These are phyloP conservation scores for Xestia ashworthii DNA, from an alignment of 2,888 invertebrate species.

Conservation along the genomic window DNA sequence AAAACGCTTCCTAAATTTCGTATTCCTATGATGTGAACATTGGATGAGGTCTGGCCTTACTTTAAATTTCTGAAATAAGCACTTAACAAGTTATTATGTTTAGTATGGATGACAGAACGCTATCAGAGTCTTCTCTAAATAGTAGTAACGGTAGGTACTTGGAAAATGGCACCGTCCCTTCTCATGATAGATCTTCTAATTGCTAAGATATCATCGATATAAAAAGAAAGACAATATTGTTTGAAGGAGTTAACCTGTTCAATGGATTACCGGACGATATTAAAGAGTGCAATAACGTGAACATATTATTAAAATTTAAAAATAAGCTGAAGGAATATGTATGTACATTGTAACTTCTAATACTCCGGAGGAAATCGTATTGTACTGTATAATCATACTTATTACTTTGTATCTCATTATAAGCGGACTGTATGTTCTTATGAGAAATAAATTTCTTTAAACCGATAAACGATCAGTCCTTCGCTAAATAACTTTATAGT, in stretches of 20 bases:
- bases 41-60: background rate
- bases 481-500: slow-evolving; percentile 52
- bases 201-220: slow-evolving; percentile 18
- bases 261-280: no score
- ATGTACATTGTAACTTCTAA: no score
- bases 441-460: no score
- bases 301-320: no score
- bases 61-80: background rate
- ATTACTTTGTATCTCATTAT: no score
- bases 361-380: no score
- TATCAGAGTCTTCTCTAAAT: background rate
- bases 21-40: background rate
- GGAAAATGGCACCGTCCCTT: background rate
- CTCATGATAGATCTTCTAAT: slow-evolving; percentile 20
- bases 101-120: background rate
- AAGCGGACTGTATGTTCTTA: no score
- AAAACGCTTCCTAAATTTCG: background rate
- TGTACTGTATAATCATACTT: no score
- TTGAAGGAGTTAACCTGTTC: no score
- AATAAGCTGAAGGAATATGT: no score
- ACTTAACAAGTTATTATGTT: background rate
- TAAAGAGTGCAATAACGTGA: no score
- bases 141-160: background rate
- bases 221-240: no score
- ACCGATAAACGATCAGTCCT: slow-evolving; percentile 6